phyloP scores from a whole-genome alignment of 1,140 invertebrate genomes.

The Palaemon carinicauda region DNA sequence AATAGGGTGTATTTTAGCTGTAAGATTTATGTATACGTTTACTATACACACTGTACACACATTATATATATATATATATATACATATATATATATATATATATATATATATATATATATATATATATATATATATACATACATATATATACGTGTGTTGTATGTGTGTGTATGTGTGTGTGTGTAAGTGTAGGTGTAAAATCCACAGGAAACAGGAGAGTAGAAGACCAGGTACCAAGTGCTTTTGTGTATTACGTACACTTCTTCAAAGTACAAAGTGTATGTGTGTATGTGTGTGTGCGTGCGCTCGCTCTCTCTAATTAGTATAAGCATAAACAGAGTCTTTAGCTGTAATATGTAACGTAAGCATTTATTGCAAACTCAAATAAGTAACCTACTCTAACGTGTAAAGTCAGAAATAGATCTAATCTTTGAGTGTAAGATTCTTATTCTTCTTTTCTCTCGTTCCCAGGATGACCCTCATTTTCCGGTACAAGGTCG shows the following conservation, averaged over 20 bases:
- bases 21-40: too few species aligned
- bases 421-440: too few species aligned
- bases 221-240: too few species aligned
- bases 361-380: too few species aligned
- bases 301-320: too few species aligned
- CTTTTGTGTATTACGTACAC: too few species aligned
- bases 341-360: too few species aligned
- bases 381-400: background rate
- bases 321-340: too few species aligned
- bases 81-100: background rate
- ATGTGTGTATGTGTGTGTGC: background rate
- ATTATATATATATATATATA: background rate
- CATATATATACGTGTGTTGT: background rate
- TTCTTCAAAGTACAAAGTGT: too few species aligned
- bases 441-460: background rate
- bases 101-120: background rate
- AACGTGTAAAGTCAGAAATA: background rate
- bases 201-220: too few species aligned
- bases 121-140: background rate
- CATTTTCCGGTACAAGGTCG: constrained; percentile 61
- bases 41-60: background rate
- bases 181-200: background rate
- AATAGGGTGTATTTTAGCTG: too few species aligned
- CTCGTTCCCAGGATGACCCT: constrained; percentile 37
- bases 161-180: background rate